These are phyloP conservation scores for Leptosomus discolor DNA, from an alignment of 2,113 vertebrate species.

Conservation along the genomic window DNA sequence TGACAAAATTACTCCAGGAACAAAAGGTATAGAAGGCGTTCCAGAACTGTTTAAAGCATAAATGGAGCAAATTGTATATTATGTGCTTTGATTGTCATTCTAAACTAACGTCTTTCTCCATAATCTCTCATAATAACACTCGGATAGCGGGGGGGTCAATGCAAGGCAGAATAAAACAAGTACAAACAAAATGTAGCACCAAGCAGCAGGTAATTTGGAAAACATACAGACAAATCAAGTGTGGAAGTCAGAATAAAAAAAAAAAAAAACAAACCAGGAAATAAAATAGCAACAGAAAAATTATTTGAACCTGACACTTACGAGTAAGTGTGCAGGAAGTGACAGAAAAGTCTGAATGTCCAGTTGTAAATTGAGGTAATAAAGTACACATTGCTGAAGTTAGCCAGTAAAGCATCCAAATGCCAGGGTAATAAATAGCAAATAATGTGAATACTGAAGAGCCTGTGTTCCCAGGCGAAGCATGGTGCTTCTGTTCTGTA, in stretches of 20 bases:
- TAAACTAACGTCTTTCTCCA: neutral
- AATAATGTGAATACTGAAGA: neutral
- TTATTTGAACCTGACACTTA: neutral
- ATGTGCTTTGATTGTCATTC: neutral
- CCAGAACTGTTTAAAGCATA: neutral
- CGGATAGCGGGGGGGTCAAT: neutral
- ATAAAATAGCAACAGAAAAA: neutral
- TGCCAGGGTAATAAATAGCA: neutral
- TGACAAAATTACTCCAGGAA: neutral
- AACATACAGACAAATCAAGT: neutral
- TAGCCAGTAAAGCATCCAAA: neutral
- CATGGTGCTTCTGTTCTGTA: neutral
- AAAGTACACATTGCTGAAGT: neutral
- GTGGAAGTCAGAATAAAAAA: neutral
- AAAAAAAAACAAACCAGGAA: accelerated
- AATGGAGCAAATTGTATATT: neutral
- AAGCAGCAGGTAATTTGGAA: neutral
- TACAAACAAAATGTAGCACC: neutral
- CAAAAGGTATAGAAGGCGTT: neutral
- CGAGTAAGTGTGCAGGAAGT: neutral
- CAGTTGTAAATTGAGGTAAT: neutral
- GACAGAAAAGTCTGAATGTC: neutral
- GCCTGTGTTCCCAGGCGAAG: neutral
- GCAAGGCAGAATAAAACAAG: neutral
- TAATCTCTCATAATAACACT: neutral